A percentile compares a stretch with the other conserved stretches of the same genome.
Evolutionary conservation across 2,888 invertebrate genomes (phyloP).

Genomic region (Nebria brevicollis): DNA sequence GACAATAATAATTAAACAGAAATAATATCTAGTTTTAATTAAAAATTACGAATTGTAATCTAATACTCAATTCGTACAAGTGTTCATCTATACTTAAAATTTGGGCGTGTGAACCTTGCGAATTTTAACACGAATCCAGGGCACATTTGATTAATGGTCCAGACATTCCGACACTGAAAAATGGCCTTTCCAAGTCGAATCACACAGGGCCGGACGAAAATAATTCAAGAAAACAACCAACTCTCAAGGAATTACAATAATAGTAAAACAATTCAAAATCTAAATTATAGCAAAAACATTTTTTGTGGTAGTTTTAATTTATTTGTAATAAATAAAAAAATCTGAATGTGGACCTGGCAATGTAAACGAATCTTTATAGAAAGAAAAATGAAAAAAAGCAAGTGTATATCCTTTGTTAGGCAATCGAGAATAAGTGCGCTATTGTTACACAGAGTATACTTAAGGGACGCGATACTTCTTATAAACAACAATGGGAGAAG

Average conservation of each 20-base stretch:
- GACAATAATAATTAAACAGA: no score
- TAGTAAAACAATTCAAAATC: no score
- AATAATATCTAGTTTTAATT: no score
- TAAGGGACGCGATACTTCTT: conserved; percentile 8
- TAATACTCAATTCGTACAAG: background rate
- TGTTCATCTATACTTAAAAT: background rate
- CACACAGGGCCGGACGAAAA: background rate
- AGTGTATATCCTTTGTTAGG: background rate
- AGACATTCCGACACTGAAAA: conserved; percentile 30
- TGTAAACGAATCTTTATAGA: background rate
- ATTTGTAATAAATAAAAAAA: background rate
- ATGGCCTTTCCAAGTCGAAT: conserved; percentile 20
- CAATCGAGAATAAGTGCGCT: conserved; percentile 35
- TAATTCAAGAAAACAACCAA: background rate
- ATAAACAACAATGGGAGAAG: conserved; percentile 18
- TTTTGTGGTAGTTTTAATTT: background rate
- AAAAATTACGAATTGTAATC: background rate
- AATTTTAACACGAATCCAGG: conserved; percentile 3
- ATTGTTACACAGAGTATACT: conserved; percentile 37
- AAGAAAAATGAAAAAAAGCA: no score
- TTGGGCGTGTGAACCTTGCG: background rate
- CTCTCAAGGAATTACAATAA: no score
- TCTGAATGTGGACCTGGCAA: background rate
- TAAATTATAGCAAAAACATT: background rate
- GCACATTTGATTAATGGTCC: conserved; percentile 39